These are phyloP conservation scores for Notospermus geniculatus DNA, from an alignment of 1,140 invertebrate species.

Conservation along the genomic window DNA sequence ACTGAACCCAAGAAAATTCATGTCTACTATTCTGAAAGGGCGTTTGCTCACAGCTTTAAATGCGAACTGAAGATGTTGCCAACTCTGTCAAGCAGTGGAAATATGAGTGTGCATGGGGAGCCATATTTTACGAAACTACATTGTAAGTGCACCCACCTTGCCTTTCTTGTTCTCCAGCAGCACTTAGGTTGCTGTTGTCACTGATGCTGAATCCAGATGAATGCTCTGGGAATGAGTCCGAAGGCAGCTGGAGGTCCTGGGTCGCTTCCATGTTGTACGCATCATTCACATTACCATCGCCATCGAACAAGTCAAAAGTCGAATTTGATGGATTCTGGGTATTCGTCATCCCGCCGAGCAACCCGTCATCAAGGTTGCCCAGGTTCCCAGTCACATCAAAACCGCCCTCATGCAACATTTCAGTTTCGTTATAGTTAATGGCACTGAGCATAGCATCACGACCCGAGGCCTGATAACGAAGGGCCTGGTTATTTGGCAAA, in stretches of 20 bases:
- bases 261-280: slow-evolving; percentile 38
- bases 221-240: slow-evolving; percentile 67
- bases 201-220: slow-evolving; percentile 63
- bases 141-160: slow-evolving; percentile 4
- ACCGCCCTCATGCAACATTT: slow-evolving; percentile 51
- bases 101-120: too few species aligned
- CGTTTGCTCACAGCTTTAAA: too few species aligned
- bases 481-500: slow-evolving; percentile 24
- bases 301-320: slow-evolving; percentile 70
- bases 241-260: slow-evolving; percentile 64
- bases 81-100: too few species aligned
- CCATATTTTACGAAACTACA: too few species aligned
- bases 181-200: slow-evolving; percentile 6
- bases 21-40: too few species aligned
- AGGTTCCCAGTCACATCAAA: slow-evolving; percentile 49
- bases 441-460: slow-evolving; percentile 57
- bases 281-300: slow-evolving; percentile 64
- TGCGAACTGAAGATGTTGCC: too few species aligned
- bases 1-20: too few species aligned
- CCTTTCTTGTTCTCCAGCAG: not conserved
- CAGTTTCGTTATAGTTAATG: slow-evolving; percentile 52
- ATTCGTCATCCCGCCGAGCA: slow-evolving; percentile 39
- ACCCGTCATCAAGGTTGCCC: slow-evolving; percentile 47
- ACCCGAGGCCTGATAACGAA: slow-evolving; percentile 37
- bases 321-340: slow-evolving; percentile 32